Percentiles rank a stretch among this genome's conserved stretches.
phyloP scores from a whole-genome alignment of 2,888 invertebrate species.

The Sabatieria punctata region DNA sequence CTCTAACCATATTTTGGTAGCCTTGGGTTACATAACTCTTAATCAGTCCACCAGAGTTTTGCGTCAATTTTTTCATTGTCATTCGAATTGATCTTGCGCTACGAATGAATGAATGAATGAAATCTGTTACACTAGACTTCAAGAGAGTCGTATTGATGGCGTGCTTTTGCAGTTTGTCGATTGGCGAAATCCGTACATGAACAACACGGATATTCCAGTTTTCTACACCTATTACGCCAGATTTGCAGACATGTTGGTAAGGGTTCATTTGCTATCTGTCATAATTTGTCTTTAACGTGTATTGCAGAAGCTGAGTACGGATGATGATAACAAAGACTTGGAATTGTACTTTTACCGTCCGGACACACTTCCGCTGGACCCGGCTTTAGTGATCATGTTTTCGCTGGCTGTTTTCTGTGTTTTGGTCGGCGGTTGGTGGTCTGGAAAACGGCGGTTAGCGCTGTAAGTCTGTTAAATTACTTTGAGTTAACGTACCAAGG shows the following conservation, averaged over 20 bases:
- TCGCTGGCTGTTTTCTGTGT: constrained; percentile 23
- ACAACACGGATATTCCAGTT: not conserved
- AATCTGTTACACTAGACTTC: too few species aligned
- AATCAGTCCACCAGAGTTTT: too few species aligned
- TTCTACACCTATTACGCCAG: not conserved
- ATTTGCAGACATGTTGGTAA: too few species aligned
- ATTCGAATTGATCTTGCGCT: too few species aligned
- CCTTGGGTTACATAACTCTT: too few species aligned
- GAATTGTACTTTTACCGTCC: constrained; percentile 19
- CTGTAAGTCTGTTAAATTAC: constrained; percentile 3
- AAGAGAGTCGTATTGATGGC: too few species aligned
- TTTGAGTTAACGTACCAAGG: too few species aligned
- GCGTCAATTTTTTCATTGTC: too few species aligned
- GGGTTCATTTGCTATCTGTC: too few species aligned
- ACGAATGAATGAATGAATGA: too few species aligned
- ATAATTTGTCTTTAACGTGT: too few species aligned
- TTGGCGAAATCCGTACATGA: not conserved
- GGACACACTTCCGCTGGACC: constrained; percentile 13
- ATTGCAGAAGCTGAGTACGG: not conserved
- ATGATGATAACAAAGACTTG: not conserved
- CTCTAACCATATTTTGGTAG: too few species aligned
- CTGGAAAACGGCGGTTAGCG: constrained; percentile 8
- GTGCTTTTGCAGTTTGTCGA: not conserved
- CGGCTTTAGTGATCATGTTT: constrained; percentile 19
- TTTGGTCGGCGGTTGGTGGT: constrained; percentile 20